Conservation (phyloP, 2,797 vertebrate genomes). For the Enteromius radiatus region DNA sequence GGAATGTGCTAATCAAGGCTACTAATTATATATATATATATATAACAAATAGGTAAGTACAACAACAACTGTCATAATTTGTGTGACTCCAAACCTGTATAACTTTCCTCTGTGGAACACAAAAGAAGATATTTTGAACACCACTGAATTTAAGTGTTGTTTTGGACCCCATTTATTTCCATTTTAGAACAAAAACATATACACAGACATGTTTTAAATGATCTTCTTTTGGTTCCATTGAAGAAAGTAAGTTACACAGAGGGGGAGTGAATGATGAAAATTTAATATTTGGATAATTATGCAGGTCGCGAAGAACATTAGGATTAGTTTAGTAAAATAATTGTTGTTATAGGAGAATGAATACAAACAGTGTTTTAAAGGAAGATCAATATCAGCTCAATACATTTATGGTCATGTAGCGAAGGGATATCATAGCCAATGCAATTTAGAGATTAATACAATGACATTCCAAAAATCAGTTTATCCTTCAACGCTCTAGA, state of each 20-base stretch:
- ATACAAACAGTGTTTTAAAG: neutral
- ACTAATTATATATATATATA: neutral
- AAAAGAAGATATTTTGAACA: neutral
- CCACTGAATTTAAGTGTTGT: neutral
- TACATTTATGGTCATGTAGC: neutral
- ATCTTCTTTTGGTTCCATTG: neutral
- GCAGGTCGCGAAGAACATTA: neutral
- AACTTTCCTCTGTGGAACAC: neutral
- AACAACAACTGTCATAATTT: too few relatives aligned
- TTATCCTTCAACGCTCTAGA: neutral
- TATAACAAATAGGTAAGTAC: neutral
- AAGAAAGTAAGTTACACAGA: neutral
- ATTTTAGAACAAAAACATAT: neutral
- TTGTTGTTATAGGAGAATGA: neutral
- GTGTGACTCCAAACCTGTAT: neutral
- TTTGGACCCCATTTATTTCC: neutral
- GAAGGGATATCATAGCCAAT: neutral
- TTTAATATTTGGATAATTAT: neutral
- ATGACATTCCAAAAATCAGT: neutral
- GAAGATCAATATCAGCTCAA: neutral
- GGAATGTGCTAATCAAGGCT: slow-evolving; percentile 38
- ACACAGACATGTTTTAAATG: neutral
- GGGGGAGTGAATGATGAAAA: neutral
- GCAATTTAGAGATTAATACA: slow-evolving; percentile 1
- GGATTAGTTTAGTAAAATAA: neutral